Evolutionary conservation across 2,797 vertebrate species (phyloP).

Genomic region (Lycodopsis pacificus): DNA sequence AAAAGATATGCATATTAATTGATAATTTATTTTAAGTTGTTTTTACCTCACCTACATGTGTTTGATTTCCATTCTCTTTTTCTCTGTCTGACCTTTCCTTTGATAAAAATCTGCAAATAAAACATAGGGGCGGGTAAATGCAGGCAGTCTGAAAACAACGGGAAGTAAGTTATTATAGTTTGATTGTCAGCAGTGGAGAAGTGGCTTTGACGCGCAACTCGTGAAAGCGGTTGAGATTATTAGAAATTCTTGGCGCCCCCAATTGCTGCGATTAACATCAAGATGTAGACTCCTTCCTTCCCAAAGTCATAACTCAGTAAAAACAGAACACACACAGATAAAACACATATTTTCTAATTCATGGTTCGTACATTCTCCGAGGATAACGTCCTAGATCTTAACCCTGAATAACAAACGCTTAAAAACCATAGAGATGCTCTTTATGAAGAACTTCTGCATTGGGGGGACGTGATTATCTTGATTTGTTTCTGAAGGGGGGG

Average conservation of each 20-base stretch:
- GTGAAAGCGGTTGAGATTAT: neutral
- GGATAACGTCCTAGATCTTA: neutral
- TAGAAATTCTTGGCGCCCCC: neutral
- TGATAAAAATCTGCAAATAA: neutral
- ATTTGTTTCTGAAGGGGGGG: neutral
- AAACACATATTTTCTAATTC: neutral
- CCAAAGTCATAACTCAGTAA: neutral
- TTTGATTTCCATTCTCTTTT: neutral
- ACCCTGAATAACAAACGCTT: neutral
- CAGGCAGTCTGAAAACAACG: neutral
- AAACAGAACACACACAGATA: neutral
- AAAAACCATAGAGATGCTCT: neutral
- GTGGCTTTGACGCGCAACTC: neutral
- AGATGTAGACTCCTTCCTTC: neutral
- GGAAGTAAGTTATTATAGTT: neutral
- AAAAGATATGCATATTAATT: neutral
- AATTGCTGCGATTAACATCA: neutral
- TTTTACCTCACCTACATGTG: neutral
- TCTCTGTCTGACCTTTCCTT: neutral
- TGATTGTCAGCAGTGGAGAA: neutral
- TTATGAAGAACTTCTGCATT: neutral
- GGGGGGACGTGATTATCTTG: neutral
- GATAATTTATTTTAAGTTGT: neutral
- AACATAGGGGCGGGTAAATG: neutral
- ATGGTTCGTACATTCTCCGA: neutral